Evolutionary conservation across 2,797 vertebrate species (phyloP).

Genomic region (Pipistrellus nathusii): DNA sequence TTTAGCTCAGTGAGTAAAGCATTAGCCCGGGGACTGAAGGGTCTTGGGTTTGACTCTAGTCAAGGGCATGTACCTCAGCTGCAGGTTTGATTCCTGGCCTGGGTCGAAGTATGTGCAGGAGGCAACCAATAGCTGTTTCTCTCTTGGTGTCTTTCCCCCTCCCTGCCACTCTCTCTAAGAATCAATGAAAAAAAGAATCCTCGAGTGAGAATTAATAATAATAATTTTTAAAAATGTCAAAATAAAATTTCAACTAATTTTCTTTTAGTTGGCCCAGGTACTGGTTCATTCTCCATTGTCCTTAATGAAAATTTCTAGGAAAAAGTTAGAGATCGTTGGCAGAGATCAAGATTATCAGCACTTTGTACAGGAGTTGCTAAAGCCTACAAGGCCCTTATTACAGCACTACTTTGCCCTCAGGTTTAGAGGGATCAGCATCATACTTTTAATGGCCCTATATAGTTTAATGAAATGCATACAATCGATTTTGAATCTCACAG

Average conservation of each 20-base stretch:
- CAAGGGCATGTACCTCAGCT: too few relatives aligned
- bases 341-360: not conserved
- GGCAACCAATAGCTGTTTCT: too few relatives aligned
- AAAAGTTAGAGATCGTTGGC: not conserved
- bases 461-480: not conserved
- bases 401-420: not conserved
- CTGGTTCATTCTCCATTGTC: not conserved
- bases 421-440: not conserved
- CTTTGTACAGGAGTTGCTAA: not conserved
- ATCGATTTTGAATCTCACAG: not conserved
- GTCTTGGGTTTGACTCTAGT: too few relatives aligned
- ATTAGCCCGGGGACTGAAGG: too few relatives aligned
- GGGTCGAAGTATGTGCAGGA: too few relatives aligned
- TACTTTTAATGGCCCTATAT: not conserved
- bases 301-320: not conserved
- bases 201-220: too few relatives aligned
- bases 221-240: not conserved
- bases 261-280: not conserved
- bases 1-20: too few relatives aligned
- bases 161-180: too few relatives aligned
- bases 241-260: not conserved
- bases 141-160: too few relatives aligned
- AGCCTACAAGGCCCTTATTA: not conserved
- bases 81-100: too few relatives aligned
- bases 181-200: too few relatives aligned